Evolutionary conservation across 2,888 invertebrate genomes (phyloP).

Genomic region (Idaea straminata): DNA sequence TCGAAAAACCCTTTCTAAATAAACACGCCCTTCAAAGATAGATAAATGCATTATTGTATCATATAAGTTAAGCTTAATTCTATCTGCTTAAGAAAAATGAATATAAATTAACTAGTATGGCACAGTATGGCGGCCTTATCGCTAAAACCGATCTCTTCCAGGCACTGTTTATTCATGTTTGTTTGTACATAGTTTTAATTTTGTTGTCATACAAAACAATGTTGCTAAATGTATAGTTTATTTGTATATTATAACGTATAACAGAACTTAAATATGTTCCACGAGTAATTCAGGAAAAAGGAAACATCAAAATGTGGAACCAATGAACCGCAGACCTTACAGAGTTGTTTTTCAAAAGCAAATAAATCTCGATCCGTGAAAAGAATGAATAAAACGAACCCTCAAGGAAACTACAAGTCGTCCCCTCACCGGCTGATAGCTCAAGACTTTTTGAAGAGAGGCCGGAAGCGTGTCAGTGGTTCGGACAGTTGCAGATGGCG

Average conservation of each 20-base stretch:
- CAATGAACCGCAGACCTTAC: conserved; percentile 28
- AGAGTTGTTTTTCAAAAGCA: conserved; percentile 42
- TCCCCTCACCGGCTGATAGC: conserved; percentile 70
- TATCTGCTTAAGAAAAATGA: too few species aligned
- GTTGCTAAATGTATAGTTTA: neutral
- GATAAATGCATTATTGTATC: too few species aligned
- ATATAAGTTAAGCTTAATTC: too few species aligned
- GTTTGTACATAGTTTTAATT: too few species aligned
- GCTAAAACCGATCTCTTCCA: too few species aligned
- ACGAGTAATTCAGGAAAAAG: conserved; percentile 8
- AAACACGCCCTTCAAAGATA: too few species aligned
- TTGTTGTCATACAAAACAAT: too few species aligned
- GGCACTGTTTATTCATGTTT: too few species aligned
- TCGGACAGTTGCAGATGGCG: conserved; percentile 74
- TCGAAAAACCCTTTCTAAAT: too few species aligned
- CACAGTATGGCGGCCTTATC: too few species aligned
- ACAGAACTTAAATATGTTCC: neutral
- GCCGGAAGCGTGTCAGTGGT: conserved; percentile 73
- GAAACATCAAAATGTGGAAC: conserved; percentile 18
- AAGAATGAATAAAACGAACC: conserved; percentile 65
- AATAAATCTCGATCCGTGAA: conserved; percentile 61
- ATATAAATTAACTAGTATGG: too few species aligned
- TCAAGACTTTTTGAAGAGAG: conserved; percentile 75
- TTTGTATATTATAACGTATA: neutral
- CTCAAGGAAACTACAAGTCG: conserved; percentile 69